A percentile compares a stretch with the other conserved stretches of the same genome.
phyloP scores from a whole-genome alignment of 2,888 invertebrate species.

The Chouioia cunea region DNA sequence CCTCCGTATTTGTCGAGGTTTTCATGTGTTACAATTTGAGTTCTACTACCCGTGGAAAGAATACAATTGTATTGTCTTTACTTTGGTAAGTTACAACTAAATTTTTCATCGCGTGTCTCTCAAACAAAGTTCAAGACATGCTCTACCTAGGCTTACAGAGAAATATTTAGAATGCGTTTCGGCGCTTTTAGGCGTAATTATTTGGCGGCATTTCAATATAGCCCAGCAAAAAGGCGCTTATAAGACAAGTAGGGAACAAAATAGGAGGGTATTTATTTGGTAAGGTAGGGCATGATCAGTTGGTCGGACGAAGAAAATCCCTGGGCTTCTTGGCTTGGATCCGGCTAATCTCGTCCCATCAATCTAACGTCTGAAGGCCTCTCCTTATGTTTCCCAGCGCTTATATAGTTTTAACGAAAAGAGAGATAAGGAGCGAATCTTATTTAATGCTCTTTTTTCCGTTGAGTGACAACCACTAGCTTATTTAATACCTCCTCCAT shows the following conservation, averaged over 20 bases:
- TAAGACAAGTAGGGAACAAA: slow-evolving; percentile 26
- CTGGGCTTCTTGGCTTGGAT: slow-evolving; percentile 55
- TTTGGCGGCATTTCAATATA: background rate
- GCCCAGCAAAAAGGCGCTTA: background rate
- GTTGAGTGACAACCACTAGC: slow-evolving; percentile 35
- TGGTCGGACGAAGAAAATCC: slow-evolving; percentile 48
- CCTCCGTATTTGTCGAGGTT: background rate
- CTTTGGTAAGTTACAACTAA: no score
- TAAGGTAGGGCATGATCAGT: slow-evolving; percentile 51
- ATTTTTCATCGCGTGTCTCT: no score
- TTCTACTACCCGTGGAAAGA: no score
- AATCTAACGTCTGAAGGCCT: slow-evolving; percentile 60
- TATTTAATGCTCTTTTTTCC: slow-evolving; percentile 44
- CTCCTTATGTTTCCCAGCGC: slow-evolving; percentile 50
- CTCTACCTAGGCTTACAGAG: no score
- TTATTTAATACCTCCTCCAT: slow-evolving; percentile 16
- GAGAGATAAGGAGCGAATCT: slow-evolving; percentile 47
- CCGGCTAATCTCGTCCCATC: slow-evolving; percentile 63
- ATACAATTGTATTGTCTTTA: no score
- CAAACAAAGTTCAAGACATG: no score
- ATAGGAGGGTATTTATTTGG: slow-evolving; percentile 15
- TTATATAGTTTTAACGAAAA: slow-evolving; percentile 48
- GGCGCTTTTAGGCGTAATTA: no score
- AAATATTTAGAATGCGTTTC: no score
- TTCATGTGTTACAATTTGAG: no score